Evolutionary conservation across 2,113 vertebrate species (phyloP).

Genomic region (Desmodus rotundus): DNA sequence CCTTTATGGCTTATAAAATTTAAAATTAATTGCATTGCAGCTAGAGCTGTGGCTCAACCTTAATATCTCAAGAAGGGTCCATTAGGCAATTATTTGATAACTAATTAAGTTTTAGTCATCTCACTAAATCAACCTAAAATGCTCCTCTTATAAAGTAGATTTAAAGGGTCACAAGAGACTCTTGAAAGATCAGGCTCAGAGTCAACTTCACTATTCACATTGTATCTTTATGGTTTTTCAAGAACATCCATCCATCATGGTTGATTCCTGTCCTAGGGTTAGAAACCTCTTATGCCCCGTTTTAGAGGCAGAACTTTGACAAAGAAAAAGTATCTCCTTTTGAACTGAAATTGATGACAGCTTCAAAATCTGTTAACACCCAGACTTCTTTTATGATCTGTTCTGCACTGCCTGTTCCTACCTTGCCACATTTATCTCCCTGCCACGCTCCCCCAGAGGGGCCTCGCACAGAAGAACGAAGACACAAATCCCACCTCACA

Average conservation of each 20-base stretch:
- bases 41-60: conserved; percentile 50
- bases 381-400: conserved; percentile 26
- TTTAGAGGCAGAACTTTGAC: neutral
- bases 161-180: conserved; percentile 49
- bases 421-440: neutral
- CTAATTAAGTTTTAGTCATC: conserved; percentile 62
- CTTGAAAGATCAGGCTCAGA: conserved; percentile 2
- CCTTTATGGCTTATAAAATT: conserved; percentile 71
- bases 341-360: conserved; percentile 44
- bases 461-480: neutral
- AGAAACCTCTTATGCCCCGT: neutral
- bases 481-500: neutral
- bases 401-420: neutral
- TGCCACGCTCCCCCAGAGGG: neutral
- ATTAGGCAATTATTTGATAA: conserved; percentile 63
- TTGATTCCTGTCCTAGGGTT: neutral
- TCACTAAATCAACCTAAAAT: conserved; percentile 67
- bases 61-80: conserved; percentile 52
- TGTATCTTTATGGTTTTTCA: neutral
- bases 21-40: conserved; percentile 62
- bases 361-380: neutral
- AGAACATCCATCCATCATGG: conserved; percentile 14
- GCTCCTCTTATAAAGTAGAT: conserved; percentile 6
- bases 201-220: neutral
- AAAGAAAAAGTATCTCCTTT: neutral